Percentiles rank a stretch among this genome's conserved stretches.
Conservation (phyloP, 2,797 vertebrate species). For the Leptodactylus fallax region DNA sequence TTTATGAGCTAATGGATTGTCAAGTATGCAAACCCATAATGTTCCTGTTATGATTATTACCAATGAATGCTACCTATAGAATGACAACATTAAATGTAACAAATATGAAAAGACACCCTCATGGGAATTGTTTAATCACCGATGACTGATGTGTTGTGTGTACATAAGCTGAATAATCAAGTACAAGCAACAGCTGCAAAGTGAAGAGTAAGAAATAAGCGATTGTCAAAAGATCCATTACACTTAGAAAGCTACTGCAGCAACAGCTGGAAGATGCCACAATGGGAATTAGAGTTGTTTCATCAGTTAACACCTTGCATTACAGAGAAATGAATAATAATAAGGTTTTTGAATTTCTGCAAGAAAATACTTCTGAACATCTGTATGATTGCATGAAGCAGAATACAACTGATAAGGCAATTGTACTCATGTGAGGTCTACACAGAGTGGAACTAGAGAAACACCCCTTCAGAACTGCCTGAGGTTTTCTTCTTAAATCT, state of each 20-base stretch:
- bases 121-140: slow-evolving; percentile 2
- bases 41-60: background rate
- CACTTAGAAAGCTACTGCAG: slow-evolving; percentile 16
- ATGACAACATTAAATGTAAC: background rate
- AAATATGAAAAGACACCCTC: background rate
- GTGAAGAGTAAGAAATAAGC: background rate
- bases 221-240: slow-evolving; percentile 19
- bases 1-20: background rate
- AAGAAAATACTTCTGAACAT: background rate
- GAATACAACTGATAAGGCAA: background rate
- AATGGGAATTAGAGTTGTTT: slow-evolving; percentile 2
- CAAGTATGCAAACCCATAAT: background rate
- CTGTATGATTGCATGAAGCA: background rate
- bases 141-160: slow-evolving; percentile 9
- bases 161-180: slow-evolving; percentile 1
- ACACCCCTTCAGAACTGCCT: too few relatives aligned
- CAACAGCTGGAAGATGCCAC: slow-evolving; percentile 27
- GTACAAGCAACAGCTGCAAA: slow-evolving; percentile 44
- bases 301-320: slow-evolving; percentile 2
- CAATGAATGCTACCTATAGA: slow-evolving; percentile 5
- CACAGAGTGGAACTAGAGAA: background rate
- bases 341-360: background rate
- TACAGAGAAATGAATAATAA: slow-evolving; percentile 11
- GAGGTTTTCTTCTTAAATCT: too few relatives aligned
- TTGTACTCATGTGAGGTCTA: background rate